A percentile compares a stretch with the other conserved stretches of the same genome.
Conservation (phyloP, 2,797 vertebrate species). For the Muraenolepis orangiensis region DNA sequence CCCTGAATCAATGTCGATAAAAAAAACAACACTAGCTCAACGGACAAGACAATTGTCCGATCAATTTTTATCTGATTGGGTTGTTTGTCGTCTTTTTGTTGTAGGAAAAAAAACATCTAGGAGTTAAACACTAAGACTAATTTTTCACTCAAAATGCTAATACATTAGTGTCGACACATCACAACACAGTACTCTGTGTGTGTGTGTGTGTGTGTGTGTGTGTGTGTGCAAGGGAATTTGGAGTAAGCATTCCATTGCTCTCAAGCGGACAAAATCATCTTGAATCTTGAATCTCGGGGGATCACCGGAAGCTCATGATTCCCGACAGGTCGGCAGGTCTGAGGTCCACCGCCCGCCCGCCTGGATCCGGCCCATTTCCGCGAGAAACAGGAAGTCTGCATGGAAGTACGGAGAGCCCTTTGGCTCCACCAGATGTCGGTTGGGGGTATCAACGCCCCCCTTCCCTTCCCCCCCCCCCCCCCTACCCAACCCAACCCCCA, state of each 20-base stretch:
- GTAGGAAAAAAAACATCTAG: not conserved
- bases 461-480: not conserved
- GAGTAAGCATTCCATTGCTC: too few species aligned
- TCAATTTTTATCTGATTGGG: not conserved
- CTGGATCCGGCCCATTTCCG: not conserved
- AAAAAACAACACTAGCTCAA: too few species aligned
- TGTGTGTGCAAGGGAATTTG: too few species aligned
- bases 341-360: not conserved
- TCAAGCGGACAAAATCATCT: too few species aligned
- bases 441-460: not conserved
- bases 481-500: too few species aligned
- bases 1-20: too few species aligned
- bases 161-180: not conserved
- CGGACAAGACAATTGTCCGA: not conserved
- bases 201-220: too few species aligned
- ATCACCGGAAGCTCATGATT: not conserved
- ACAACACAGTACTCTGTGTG: too few species aligned
- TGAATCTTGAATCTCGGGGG: too few species aligned
- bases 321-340: constrained; percentile 7
- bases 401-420: constrained; percentile 29
- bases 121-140: not conserved
- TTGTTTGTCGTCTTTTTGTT: not conserved
- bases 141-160: not conserved
- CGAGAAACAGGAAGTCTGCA: not conserved
- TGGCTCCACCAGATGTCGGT: constrained; percentile 39